Evolutionary conservation across 2,797 vertebrate genomes (phyloP), one percentile per base, ranked within the genome.

Genomic region (Chromobotia macracanthus): DNA sequence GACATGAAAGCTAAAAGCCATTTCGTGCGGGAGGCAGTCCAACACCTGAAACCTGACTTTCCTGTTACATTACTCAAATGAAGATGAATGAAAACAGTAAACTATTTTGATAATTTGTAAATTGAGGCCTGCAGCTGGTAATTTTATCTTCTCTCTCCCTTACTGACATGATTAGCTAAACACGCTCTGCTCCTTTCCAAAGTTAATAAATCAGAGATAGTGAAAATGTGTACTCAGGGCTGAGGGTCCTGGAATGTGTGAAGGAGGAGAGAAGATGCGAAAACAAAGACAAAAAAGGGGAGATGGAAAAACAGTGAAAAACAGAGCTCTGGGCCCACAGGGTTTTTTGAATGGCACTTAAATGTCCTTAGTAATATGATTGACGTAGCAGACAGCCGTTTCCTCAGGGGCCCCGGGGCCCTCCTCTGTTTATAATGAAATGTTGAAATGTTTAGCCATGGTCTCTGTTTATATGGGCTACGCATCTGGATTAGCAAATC

Each of bases 281-380:
- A 74, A 79, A 72, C 3, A 5, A 15, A 1, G 3, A 4, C 3
- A 61, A 56, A 35, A 38, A 55, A 19, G 41, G 23, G 31, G 68
- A 19, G 11, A n/a, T n/a, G 6, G 50, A 5, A 46, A 3, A 67
- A 61, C 18, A 58, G 51, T 72, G 35, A 80, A 67, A 73, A 73
- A 80, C 38, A 80, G 41, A 80, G 56, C 25, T 53, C 35, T 18
- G 7, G 44, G 76, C 67, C 76, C 67, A 78, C 25, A 51, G 76
- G 67, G 67, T 64, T 71, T 71, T 64, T 3, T 6, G 56, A 74
- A 65, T 77, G 75, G 84, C 75, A 77, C 58, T 38, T 23, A 53
- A 72, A 74, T 56, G 84, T 87, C 85, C 84, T 79, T 84, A 87
- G 87, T 83, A 84, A 77, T 77, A 84, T 88, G 87, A 90, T 80